Evolutionary conservation across 2,113 vertebrate genomes (phyloP).

Genomic region (Podiceps cristatus): DNA sequence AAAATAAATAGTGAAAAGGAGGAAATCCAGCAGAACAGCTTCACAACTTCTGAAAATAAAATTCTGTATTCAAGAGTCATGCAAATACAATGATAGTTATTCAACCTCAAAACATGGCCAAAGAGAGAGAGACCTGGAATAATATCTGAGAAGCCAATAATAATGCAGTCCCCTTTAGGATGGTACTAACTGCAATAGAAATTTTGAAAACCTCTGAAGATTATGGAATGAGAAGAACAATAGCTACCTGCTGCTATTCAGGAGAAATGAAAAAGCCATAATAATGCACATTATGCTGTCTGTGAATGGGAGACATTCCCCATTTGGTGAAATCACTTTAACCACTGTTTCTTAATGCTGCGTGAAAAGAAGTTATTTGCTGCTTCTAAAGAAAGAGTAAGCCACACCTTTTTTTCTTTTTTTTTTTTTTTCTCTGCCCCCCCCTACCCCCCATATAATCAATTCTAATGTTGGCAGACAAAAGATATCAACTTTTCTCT

Average conservation of each 20-base stretch:
- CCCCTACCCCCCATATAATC: not conserved
- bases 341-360: slow-evolving; percentile 10
- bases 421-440: too few relatives aligned
- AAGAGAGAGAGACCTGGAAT: not conserved
- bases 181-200: not conserved
- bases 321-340: slow-evolving; percentile 22
- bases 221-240: slow-evolving; percentile 28
- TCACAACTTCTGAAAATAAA: not conserved
- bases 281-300: slow-evolving; percentile 1
- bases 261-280: slow-evolving; percentile 26
- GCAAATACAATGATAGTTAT: not conserved
- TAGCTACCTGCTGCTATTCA: slow-evolving; percentile 16
- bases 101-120: not conserved
- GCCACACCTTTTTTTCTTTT: not conserved
- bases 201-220: slow-evolving; percentile 11
- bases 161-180: not conserved
- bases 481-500: not conserved
- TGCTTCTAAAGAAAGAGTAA: not conserved
- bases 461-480: not conserved
- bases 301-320: not conserved
- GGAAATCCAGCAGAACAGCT: not conserved
- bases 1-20: not conserved
- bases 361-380: not conserved
- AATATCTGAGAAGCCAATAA: not conserved
- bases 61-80: not conserved